Conservation (phyloP, 2,113 vertebrate genomes). For the Alectura lathami region DNA sequence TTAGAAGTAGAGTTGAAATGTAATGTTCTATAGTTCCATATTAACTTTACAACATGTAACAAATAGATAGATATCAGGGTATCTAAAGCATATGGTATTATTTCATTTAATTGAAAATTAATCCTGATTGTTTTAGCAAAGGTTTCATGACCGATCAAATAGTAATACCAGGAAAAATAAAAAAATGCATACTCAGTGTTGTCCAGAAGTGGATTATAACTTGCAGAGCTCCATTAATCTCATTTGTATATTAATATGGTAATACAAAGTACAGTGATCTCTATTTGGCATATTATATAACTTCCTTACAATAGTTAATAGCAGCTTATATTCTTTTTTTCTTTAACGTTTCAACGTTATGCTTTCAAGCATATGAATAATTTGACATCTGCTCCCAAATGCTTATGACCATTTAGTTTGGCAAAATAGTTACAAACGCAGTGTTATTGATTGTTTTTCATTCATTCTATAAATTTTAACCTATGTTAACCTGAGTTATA, state of each 20-base stretch:
- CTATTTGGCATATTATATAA: background rate
- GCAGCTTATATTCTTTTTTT: background rate
- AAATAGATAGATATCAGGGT: background rate
- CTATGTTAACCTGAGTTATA: background rate
- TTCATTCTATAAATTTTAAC: background rate
- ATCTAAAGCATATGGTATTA: rapidly evolving
- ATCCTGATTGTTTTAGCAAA: background rate
- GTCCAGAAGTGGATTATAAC: background rate
- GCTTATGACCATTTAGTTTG: background rate
- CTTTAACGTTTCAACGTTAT: background rate
- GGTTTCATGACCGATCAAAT: background rate
- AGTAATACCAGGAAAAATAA: background rate
- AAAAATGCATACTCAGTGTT: background rate
- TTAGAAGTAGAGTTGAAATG: background rate
- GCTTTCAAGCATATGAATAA: background rate
- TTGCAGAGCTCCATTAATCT: background rate
- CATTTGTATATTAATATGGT: background rate
- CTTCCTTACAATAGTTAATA: background rate
- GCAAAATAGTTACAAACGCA: background rate
- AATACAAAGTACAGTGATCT: background rate
- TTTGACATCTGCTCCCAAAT: background rate
- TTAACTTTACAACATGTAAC: background rate
- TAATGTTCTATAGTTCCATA: background rate
- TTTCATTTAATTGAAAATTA: background rate
- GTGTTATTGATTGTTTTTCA: background rate